phyloP scores from a whole-genome alignment of 2,888 invertebrate genomes.

The Zygaena filipendulae region DNA sequence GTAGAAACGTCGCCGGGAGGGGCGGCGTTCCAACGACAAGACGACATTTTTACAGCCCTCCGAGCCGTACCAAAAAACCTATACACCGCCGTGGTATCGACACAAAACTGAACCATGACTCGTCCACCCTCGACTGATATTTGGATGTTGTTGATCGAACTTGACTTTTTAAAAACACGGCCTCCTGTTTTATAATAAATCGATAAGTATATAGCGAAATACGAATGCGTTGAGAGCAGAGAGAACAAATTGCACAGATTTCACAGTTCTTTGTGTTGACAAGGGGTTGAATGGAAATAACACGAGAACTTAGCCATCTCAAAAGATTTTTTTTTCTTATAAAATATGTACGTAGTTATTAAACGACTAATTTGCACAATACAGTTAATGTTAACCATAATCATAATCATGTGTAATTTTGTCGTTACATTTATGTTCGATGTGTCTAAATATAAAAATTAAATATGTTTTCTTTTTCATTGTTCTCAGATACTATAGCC shows the following conservation, averaged over 20 bases:
- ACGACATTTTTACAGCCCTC: constrained; percentile 59
- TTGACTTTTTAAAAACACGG: constrained; percentile 51
- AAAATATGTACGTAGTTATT: no score
- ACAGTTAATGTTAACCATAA: no score
- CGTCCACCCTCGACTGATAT: constrained; percentile 19
- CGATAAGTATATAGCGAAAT: constrained; percentile 62
- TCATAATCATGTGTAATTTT: no score
- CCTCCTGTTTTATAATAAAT: constrained; percentile 55
- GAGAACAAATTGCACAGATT: constrained; percentile 61
- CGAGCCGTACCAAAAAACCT: constrained; percentile 38
- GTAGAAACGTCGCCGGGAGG: constrained; percentile 59
- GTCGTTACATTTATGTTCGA: no score
- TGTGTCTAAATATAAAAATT: no score
- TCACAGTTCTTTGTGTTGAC: constrained; percentile 52
- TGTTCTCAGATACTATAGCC: constrained; percentile 22
- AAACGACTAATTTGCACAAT: no score
- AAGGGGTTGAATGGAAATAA: no score
- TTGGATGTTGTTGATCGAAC: constrained; percentile 12
- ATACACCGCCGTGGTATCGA: constrained; percentile 27
- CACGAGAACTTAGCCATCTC: no score
- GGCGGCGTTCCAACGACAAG: constrained; percentile 56
- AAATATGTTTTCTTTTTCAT: no score
- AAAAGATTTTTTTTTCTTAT: no score
- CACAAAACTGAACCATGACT: constrained; percentile 27
- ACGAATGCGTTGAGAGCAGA: constrained; percentile 38